Evolutionary conservation across 2,113 vertebrate genomes (phyloP).

Genomic region (Petroica traversi): DNA sequence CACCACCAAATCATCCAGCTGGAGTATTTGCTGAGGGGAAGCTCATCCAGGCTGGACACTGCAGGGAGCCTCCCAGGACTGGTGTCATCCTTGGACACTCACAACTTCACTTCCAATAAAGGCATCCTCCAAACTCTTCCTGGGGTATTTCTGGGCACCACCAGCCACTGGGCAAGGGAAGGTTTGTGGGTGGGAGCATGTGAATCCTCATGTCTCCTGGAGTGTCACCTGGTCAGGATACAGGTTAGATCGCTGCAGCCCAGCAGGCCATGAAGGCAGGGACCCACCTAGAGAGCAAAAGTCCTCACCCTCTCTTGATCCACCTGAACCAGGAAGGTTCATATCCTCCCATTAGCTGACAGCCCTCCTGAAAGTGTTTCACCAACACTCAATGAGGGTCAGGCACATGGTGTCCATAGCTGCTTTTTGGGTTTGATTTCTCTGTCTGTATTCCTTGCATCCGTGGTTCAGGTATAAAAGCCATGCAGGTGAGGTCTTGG

Average conservation of each 20-base stretch:
- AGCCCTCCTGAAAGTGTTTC: background rate
- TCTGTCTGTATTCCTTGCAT: background rate
- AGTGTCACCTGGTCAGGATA: background rate
- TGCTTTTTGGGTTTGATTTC: background rate
- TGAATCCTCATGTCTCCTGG: background rate
- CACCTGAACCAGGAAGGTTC: background rate
- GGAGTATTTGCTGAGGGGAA: background rate
- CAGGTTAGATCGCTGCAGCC: background rate
- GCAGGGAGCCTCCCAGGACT: background rate
- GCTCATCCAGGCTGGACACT: background rate
- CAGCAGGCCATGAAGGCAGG: background rate
- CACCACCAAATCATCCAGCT: rapidly evolving
- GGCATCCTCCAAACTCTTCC: background rate
- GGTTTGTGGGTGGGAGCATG: background rate
- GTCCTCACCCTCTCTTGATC: background rate
- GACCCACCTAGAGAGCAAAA: background rate
- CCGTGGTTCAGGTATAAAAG: background rate
- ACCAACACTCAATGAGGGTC: background rate
- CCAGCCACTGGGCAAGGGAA: background rate
- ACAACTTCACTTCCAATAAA: background rate
- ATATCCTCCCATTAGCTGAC: background rate
- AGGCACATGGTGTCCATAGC: background rate
- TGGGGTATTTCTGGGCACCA: background rate
- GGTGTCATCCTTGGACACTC: background rate
- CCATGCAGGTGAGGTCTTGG: background rate